phyloP scores from a whole-genome alignment of 2,888 invertebrate species.

The Gari tellinella region DNA sequence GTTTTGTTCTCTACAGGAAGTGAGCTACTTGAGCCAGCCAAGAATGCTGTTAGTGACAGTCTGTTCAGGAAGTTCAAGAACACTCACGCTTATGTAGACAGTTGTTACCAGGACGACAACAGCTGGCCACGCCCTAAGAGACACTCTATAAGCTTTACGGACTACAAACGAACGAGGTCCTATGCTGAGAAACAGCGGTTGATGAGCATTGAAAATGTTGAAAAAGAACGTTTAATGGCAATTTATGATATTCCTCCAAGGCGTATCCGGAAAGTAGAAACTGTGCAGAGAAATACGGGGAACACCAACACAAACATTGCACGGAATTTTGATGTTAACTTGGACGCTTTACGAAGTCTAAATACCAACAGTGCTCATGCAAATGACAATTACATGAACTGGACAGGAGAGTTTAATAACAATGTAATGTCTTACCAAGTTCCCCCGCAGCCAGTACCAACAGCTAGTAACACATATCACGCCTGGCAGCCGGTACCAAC shows the following conservation, averaged over 20 bases:
- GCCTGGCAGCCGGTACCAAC: no score
- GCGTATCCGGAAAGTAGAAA: conserved; percentile 68
- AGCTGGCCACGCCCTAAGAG: conserved; percentile 72
- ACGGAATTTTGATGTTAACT: conserved; percentile 49
- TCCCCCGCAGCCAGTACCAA: conserved; percentile 29
- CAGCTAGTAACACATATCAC: no score
- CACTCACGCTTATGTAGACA: conserved; percentile 54
- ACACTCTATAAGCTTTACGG: conserved; percentile 78
- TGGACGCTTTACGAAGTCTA: conserved; percentile 39
- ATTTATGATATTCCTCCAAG: conserved; percentile 79
- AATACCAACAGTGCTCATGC: conserved; percentile 25
- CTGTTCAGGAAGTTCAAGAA: conserved; percentile 65
- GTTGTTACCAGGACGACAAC: conserved; percentile 66
- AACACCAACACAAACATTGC: conserved; percentile 7
- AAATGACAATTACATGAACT: conserved; percentile 51
- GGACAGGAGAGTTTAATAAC: conserved; percentile 61
- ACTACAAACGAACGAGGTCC: conserved; percentile 69
- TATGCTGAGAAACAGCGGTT: conserved; percentile 68
- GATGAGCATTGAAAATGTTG: conserved; percentile 75
- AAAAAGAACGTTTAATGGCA: conserved; percentile 70
- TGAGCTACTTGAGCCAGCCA: conserved; percentile 64
- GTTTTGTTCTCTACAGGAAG: conserved; percentile 59
- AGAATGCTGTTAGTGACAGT: conserved; percentile 58
- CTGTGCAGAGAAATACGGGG: conserved; percentile 26
- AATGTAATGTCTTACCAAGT: conserved; percentile 65